phyloP scores from a whole-genome alignment of 2,113 vertebrate species.

The Microcebus jonahi region DNA sequence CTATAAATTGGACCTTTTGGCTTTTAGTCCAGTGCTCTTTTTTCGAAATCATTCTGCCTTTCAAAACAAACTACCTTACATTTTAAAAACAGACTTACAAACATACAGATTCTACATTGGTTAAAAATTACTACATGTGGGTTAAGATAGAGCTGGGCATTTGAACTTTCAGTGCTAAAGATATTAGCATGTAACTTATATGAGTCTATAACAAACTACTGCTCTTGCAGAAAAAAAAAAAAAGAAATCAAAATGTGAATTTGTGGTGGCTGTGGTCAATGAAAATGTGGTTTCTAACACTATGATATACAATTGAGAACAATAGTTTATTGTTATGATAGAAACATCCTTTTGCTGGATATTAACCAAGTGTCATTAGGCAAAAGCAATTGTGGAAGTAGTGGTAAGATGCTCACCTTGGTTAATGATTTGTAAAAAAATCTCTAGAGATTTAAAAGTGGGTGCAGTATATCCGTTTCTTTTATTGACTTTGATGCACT shows the following conservation, averaged over 20 bases:
- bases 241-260: conserved; percentile 40
- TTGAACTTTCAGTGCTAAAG: not conserved
- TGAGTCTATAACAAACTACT: not conserved
- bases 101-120: not conserved
- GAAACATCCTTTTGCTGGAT: conserved; percentile 54
- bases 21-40: not conserved
- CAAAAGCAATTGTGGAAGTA: conserved; percentile 67
- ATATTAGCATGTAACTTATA: not conserved
- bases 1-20: not conserved
- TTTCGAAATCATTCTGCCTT: not conserved
- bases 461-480: conserved; percentile 55
- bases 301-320: conserved; percentile 14
- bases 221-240: not conserved
- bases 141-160: not conserved
- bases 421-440: conserved; percentile 65
- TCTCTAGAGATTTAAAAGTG: conserved; percentile 42
- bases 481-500: conserved; percentile 71
- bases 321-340: conserved; percentile 51
- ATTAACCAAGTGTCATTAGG: conserved; percentile 66
- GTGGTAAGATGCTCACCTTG: conserved; percentile 58
- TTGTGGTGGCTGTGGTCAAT: conserved; percentile 57
- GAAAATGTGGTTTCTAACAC: conserved; percentile 58
- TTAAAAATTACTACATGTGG: not conserved
- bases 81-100: conserved; percentile 19
- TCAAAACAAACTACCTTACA: not conserved